Evolutionary conservation across 2,888 invertebrate genomes (phyloP), one percentile per base, ranked within the genome.

Genomic region (Aphodius granarius): DNA sequence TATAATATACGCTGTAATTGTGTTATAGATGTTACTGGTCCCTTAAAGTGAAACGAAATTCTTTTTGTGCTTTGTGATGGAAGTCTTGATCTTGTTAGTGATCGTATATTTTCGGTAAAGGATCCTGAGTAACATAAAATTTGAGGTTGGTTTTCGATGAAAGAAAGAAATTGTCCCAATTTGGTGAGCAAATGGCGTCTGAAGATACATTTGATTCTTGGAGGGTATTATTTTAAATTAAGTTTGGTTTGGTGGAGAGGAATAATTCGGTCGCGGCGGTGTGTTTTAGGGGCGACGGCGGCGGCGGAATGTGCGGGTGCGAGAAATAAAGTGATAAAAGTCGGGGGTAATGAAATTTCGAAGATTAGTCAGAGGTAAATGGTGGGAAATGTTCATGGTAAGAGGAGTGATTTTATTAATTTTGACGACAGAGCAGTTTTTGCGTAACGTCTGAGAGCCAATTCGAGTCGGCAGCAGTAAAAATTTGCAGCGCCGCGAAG

Each of bases 361-460:
- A 68, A 20, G 68, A 68, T 68, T 68, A 68, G 68, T 68, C 22
- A 20, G 68, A 68, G 68, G 21, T 22, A 22, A 68, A 68, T 68
- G 68, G 68, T 22, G 68, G 68, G 22, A 68, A 68, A 20, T 20
- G 20, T 22, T 22, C 21, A 68, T 22, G n/a, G 20, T 68, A 68
- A 68, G 21, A 22, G 68, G 68, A 68, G 22, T 68, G 68, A 68
- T 73, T 73, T 73, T 73, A 73, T 73, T 73, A 73, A 73, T 73
- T 73, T 66, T 66, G 66, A 66, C 66, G 73, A 66, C 73, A 43
- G 73, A 18, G 73, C 66, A 66, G 66, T 21, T 66, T 72, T 66
- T 73, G 20, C 22, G 20, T 19, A n/a, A n/a, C 68, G 17, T 19
- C n/a, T 68, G 15, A 13, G 19, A 3, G 1, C 18, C 68, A n/a